Base-by-base conservation (phyloP, 2,888 invertebrate species). In the Acronicta aceris region DNA sequence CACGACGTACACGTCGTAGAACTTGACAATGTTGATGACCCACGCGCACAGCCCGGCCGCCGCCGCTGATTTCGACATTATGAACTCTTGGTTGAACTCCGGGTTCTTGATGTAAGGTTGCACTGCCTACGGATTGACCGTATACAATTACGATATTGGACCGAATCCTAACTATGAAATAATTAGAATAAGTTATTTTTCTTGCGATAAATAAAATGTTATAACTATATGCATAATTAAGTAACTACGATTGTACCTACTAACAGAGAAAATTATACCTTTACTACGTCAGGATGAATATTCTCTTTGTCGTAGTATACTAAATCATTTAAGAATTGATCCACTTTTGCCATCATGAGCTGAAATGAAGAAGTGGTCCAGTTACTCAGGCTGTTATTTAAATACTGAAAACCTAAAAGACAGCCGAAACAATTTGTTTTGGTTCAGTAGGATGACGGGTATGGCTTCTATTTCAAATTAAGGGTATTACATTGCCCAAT, bases 41-140 rank as follows among this genome's bases (percentile, higher is more conserved):
- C 99, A 99, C 1, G 98, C 97, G 84, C 98, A 99, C 9, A 99
- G 94, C 25, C 99, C 98, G 54, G 98, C 98, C 17, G 99, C 99
- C 15, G 99, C 99, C 36, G 96, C 95, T 0, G 99, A 99, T 90
- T 99, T 99, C 0, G 96, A 95, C 75, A 96, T 89, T 81, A 99
- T 97, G 73, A 97, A 96, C 41, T 98, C 98, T 0, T 98, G 96
- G 74, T 96, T 96, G 87, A 99, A 99, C 74, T 98, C 98, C 12
- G 96, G 96, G 83, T 97, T 95, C 76, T 95, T 95, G 15, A 96
- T 89, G 83, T 96, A 96, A 16, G 96, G 96, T 62, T 93, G 89
- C 1, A 95, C 95, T 0, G 95, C 95, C 95, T 75, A 57, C 2
- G 2, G 42, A 27, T 27, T 21, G n/a, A 36, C 13, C 36, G 36